These are phyloP conservation scores for Danio rerio DNA, from an alignment of 2,113 vertebrate species.

Conservation along the genomic window GRCz12tu NC_133191.1:23108501-23109000, in stretches of 20 bases:
- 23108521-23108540: slow-evolving; percentile 51
- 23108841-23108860: no score
- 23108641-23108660: slow-evolving; percentile 77
- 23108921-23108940: no score
- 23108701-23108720: background rate
- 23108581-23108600: slow-evolving; percentile 56
- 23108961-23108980: no score
- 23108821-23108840: no score
- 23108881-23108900: no score
- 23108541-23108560: slow-evolving; percentile 44
- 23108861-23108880: no score
- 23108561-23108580: slow-evolving; percentile 23
- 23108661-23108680: background rate
- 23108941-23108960: no score
- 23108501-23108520: slow-evolving; percentile 32
- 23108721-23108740: background rate
- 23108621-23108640: slow-evolving; percentile 96
- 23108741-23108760: background rate
- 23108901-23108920: no score
- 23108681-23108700: background rate
- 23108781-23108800: background rate
- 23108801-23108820: no score
- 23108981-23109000: no score
- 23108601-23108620: slow-evolving; percentile 95
- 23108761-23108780: background rate